Evolutionary conservation across 2,113 vertebrate genomes (phyloP).

Genomic region (Andinoacara biseriatus): DNA sequence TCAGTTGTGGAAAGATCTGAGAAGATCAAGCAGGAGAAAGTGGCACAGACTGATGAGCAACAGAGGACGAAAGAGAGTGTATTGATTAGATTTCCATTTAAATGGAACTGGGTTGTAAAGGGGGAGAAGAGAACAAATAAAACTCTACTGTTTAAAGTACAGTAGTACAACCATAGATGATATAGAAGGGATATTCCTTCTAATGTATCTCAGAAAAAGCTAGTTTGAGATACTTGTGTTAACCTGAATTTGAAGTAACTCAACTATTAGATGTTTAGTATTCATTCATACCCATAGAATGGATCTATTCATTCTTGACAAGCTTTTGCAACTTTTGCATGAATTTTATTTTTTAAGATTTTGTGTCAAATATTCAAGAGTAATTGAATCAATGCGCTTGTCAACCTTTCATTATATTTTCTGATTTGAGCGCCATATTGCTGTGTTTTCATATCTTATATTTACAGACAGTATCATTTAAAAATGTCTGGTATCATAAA

Average conservation of each 20-base stretch:
- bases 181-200: not conserved
- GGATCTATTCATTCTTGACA: not conserved
- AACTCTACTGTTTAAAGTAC: not conserved
- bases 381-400: not conserved
- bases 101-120: not conserved
- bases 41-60: not conserved
- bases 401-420: not conserved
- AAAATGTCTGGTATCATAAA: no score
- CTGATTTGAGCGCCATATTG: not conserved
- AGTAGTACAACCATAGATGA: accelerated
- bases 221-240: not conserved
- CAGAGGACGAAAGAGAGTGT: not conserved
- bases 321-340: no score
- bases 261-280: not conserved
- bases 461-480: not conserved
- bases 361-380: not conserved
- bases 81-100: not conserved
- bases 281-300: not conserved
- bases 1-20: not conserved
- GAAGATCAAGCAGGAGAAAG: not conserved
- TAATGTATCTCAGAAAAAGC: not conserved
- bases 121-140: not conserved
- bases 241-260: not conserved
- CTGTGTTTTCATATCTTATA: not conserved
- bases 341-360: not conserved